Evolutionary conservation across 2,797 vertebrate species (phyloP).

Genomic region (Chloroceryle amazona): DNA sequence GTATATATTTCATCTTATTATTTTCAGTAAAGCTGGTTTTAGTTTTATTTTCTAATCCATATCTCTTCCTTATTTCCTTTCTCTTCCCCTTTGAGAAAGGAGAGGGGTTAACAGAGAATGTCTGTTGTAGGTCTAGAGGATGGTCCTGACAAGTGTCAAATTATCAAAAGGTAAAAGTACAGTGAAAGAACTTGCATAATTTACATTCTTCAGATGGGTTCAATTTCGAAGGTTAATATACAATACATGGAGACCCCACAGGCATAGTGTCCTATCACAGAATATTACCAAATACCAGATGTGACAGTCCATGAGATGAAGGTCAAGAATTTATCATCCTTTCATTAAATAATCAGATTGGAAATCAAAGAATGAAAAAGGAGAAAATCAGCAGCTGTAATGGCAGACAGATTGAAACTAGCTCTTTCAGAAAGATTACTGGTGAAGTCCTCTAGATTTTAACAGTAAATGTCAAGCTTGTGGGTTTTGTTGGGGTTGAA

Average conservation of each 20-base stretch:
- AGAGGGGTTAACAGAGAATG: too few species aligned
- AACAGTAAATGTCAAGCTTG: constrained; percentile 81
- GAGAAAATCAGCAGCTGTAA: constrained; percentile 76
- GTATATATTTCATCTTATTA: too few species aligned
- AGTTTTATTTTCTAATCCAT: too few species aligned
- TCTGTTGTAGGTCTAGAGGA: too few species aligned
- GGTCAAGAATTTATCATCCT: constrained; percentile 84
- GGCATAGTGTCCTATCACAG: constrained; percentile 2
- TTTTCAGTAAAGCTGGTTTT: too few species aligned
- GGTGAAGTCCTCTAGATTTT: constrained; percentile 79
- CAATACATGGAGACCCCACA: background rate
- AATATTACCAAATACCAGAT: constrained; percentile 69
- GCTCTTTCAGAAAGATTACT: constrained; percentile 80
- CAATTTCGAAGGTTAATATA: constrained; percentile 36
- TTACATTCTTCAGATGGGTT: background rate
- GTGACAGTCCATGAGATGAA: constrained; percentile 70
- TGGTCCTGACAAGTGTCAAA: background rate
- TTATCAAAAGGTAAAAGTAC: background rate
- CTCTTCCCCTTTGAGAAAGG: too few species aligned
- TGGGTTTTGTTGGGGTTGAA: constrained; percentile 66
- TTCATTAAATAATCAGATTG: constrained; percentile 86
- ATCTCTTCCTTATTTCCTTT: too few species aligned
- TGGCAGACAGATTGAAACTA: constrained; percentile 77
- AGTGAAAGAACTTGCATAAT: background rate
- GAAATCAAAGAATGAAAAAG: constrained; percentile 83